These are phyloP conservation scores for Eueides isabella DNA, from an alignment of 1,140 invertebrate genomes.

Conservation along the genomic window DNA sequence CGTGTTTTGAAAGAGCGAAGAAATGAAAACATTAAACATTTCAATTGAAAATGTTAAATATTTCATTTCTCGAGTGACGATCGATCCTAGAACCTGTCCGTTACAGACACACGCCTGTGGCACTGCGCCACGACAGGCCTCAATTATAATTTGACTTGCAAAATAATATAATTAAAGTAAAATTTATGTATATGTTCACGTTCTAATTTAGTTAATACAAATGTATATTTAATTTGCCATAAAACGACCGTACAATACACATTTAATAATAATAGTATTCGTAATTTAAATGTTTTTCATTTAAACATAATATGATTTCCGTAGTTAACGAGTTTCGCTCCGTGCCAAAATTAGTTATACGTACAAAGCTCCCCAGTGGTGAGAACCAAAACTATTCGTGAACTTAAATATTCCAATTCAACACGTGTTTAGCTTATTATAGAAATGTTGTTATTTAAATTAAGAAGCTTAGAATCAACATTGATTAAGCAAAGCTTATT, in stretches of 20 bases:
- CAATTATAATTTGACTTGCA: no score
- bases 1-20: no score
- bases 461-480: not conserved
- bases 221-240: not conserved
- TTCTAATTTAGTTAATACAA: not conserved
- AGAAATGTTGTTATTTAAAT: conserved; percentile 1
- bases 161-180: no score
- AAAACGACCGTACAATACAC: not conserved
- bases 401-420: conserved; percentile 15
- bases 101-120: no score
- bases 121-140: no score
- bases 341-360: conserved; percentile 13
- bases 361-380: conserved; percentile 7
- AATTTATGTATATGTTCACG: no score
- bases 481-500: no score
- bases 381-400: conserved; percentile 1
- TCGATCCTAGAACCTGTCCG: no score
- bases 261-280: not conserved
- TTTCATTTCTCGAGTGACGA: no score
- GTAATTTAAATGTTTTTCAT: conserved; percentile 10
- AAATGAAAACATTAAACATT: no score
- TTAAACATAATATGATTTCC: not conserved
- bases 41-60: no score
- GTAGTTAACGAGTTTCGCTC: not conserved
- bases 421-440: conserved; percentile 11